Base-by-base conservation (phyloP, 2,888 invertebrate genomes). In the Oligia strigilis region DNA sequence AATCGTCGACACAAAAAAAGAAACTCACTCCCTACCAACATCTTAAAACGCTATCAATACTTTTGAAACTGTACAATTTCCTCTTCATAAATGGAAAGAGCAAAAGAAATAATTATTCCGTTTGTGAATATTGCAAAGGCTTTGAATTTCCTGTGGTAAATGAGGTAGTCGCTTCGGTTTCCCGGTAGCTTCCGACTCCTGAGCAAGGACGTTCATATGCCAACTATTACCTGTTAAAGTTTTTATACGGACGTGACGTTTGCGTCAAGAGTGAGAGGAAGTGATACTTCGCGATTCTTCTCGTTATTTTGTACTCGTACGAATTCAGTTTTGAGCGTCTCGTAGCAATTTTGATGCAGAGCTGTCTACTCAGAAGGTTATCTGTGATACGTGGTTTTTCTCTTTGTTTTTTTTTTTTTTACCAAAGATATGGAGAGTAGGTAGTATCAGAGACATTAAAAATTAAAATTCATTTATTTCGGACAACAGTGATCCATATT, bases 131-230 rank as follows among this genome's bases (percentile, higher is more conserved):
- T 85, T 83, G 82, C 85, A 81, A 86, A 83, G 82, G 78, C 75
- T 85, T 90, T 87, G 78, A 90, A 91, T 88, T 90, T 90, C 90
- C 91, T 89, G 86, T 69, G 82, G 88, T 78, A 86, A 90, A 87
- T 70, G 85, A 85, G 85, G 84, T 88, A 81, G 75, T 75, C 81
- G 74, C 81, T 80, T 84, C 73, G 72, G 85, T 87, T 90, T 88
- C 83, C 88, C 73, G 80, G 69, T 14, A 82, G 70, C 75, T 60
- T 67, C 67, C 46, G 62, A 23, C 72, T 71, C 67, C 52, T 55
- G 49, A 69, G 49, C 36, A 60, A 46, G 58, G 66, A 79, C 49
- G 71, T 78, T 40, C 40, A 76, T 81, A 69, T 66, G 74, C 64
- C 73, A 78, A 78, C 85, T 85, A 78, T 80, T 80, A 84, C 81